Evolutionary conservation across 1,140 invertebrate genomes (phyloP).

Genomic region (Apis dorsata): DNA sequence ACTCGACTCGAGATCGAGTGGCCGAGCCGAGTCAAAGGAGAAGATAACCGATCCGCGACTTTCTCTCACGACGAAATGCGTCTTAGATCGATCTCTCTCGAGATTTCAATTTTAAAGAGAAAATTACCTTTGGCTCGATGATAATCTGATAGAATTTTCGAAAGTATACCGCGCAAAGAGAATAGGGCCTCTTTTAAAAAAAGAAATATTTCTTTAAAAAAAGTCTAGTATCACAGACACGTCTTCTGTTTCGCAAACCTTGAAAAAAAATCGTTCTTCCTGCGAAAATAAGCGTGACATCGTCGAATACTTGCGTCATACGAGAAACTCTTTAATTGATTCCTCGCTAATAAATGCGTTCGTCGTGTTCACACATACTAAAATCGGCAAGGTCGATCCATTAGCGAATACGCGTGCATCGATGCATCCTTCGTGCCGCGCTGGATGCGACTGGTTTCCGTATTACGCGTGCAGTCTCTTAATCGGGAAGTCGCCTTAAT

Average conservation of each 20-base stretch:
- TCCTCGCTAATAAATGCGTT: conserved; percentile 17
- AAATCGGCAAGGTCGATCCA: conserved; percentile 17
- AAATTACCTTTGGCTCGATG: too few relatives aligned
- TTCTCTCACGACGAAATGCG: conserved; percentile 34
- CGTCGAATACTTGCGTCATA: too few relatives aligned
- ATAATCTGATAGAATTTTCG: too few relatives aligned
- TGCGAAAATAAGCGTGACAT: neutral
- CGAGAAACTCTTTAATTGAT: neutral
- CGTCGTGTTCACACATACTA: conserved; percentile 11
- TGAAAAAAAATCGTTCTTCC: too few relatives aligned
- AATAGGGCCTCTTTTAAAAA: too few relatives aligned
- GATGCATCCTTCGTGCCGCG: conserved; percentile 15
- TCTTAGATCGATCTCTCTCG: neutral
- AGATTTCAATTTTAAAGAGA: neutral
- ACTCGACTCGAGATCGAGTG: conserved; percentile 19
- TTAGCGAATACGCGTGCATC: neutral
- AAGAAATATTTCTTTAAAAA: too few relatives aligned
- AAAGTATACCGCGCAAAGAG: too few relatives aligned
- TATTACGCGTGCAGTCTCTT: conserved; percentile 11
- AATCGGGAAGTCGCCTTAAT: conserved; percentile 1
- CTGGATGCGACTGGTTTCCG: conserved; percentile 19
- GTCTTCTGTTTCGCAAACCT: neutral
- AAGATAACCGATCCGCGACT: conserved; percentile 45
- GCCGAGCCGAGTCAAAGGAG: conserved; percentile 46
- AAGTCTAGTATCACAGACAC: too few relatives aligned